Base-by-base conservation (phyloP, 2,797 vertebrate genomes). In the Peromyscus melanophrys region DNA sequence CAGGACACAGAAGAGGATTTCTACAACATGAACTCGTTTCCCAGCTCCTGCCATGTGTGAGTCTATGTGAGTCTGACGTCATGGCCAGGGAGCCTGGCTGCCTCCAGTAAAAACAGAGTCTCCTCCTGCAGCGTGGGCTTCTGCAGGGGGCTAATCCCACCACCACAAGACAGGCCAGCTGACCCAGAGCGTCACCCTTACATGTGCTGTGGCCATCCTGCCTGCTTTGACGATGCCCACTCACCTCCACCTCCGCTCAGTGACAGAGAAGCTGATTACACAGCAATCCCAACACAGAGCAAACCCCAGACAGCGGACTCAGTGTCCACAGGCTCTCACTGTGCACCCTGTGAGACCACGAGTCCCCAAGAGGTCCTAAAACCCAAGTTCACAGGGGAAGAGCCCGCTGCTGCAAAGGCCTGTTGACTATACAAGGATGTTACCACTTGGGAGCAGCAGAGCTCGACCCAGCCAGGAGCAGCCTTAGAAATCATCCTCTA, bases 81-180 rank as follows among this genome's bases (percentile, higher is more conserved):
- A 31, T 27, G 34, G 31, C 29, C n/a, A 12, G n/a, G 17, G 8
- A 6, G 19, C 21, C 55, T 25, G 75, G 75, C 16, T 25, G 61
- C 21, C n/a, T 27, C 13, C 14, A 0, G 2, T 0, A 0, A 52
- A 78, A 55, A 34, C 37, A 67, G 55, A 1, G 40, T 34, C 23
- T 40, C 46, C 69, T 27, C 1, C 80, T 55, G 17, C 6, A 12
- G 40, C 21, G 12, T 4, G 1, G 27, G 52, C 71, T 27, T 49
- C 1, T 61, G 1, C 1, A 19, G 67, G 65, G 19, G 27, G 43
- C 29, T 27, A 9, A 46, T 9, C 31, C 52, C 46, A 9, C 25
- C 9, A 34, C 87, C 67, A 69, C 17, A 27, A 0, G 37, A 23
- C 0, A 6, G 63, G 37, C 23, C 69, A 21, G 63, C 23, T 8